Evolutionary conservation across 2,113 vertebrate genomes (phyloP).

Genomic region (Gopherus evgoodei): DNA sequence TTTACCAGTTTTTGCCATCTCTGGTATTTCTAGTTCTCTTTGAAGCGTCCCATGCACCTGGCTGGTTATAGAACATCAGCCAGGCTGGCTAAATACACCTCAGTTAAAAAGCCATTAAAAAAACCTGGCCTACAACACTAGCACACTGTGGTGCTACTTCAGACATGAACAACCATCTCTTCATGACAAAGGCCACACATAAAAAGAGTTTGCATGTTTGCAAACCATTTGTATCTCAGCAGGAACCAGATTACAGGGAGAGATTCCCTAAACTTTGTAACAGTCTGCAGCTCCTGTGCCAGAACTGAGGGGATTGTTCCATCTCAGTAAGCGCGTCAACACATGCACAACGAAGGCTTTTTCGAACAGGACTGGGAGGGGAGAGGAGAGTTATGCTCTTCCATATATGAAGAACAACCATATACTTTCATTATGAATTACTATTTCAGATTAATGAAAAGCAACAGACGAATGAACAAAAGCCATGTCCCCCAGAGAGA

Average conservation of each 20-base stretch:
- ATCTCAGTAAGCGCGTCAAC: not conserved
- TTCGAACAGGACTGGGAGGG: not conserved
- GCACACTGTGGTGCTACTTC: constrained; percentile 35
- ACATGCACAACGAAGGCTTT: not conserved
- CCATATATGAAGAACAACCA: constrained; percentile 15
- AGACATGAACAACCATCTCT: constrained; percentile 8
- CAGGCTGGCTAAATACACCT: constrained; percentile 69
- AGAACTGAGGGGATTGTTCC: not conserved
- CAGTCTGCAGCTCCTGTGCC: not conserved
- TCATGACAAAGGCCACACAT: constrained; percentile 40
- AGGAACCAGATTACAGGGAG: not conserved
- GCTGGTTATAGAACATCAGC: constrained; percentile 68
- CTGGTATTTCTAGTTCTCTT: constrained; percentile 70
- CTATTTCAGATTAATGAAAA: constrained; percentile 54
- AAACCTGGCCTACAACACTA: constrained; percentile 24
- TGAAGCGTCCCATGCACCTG: constrained; percentile 65
- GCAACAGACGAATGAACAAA: constrained; percentile 50
- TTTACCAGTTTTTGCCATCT: constrained; percentile 51
- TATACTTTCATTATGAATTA: constrained; percentile 43
- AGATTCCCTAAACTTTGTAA: not conserved
- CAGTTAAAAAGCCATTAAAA: constrained; percentile 63
- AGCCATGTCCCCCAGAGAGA: constrained; percentile 31
- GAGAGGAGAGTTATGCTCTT: constrained; percentile 20
- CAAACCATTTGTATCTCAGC: not conserved
- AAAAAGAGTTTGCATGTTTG: constrained; percentile 11